phyloP scores from a whole-genome alignment of 2,113 vertebrate genomes.

The Cheilinus undulatus region DNA sequence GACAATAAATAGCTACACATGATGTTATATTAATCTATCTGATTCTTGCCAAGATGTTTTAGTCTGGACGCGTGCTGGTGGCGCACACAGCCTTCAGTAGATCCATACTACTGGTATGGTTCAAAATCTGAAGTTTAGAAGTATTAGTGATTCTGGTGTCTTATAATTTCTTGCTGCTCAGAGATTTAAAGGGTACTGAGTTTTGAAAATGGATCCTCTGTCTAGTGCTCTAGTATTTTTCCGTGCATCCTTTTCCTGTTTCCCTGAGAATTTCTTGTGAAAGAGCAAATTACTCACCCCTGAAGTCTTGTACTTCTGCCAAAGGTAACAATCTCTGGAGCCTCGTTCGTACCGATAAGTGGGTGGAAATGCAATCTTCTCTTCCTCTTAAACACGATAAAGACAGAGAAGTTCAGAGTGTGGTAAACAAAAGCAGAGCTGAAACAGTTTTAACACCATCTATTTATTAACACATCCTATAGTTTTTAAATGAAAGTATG shows the following conservation, averaged over 20 bases:
- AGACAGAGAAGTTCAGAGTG: conserved; percentile 10
- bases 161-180: neutral
- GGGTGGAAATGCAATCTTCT: conserved; percentile 90
- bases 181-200: neutral
- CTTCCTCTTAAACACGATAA: conserved; percentile 83
- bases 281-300: conserved; percentile 82
- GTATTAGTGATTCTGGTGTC: neutral
- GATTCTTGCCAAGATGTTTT: neutral
- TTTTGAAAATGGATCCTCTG: neutral
- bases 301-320: conserved; percentile 91
- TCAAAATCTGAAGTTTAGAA: neutral
- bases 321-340: conserved; percentile 88
- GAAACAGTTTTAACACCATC: neutral
- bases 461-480: neutral
- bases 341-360: conserved; percentile 91
- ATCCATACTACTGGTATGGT: neutral
- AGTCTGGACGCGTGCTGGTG: no score
- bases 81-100: no score
- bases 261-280: neutral
- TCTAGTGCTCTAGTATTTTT: neutral
- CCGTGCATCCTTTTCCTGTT: neutral
- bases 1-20: no score
- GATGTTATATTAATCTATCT: no score
- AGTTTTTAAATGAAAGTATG: neutral
- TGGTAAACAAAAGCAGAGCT: neutral